A percentile compares a stretch with the other conserved stretches of the same genome.
Evolutionary conservation across 1,140 invertebrate genomes (phyloP).

Genomic region (Nebria ingens): DNA sequence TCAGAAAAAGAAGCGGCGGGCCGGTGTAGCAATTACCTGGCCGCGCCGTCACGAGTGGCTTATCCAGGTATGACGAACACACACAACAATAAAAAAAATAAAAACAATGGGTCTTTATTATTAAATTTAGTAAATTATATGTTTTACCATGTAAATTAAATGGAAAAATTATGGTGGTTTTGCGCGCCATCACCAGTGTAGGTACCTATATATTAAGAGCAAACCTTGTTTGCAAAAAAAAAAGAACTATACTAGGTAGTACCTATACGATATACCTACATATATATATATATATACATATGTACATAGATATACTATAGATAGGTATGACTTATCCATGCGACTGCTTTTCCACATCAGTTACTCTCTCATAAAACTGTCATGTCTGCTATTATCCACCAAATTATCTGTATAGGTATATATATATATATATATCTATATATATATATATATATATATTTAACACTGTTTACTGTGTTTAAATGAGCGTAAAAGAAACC

Average conservation of each 20-base stretch:
- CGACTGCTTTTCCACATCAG: no score
- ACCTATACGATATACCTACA: background rate
- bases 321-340: no score
- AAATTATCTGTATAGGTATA: no score
- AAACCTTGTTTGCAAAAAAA: background rate
- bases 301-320: background rate
- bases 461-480: no score
- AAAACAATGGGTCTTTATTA: slow-evolving; percentile 1
- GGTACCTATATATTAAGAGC: no score
- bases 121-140: slow-evolving; percentile 7
- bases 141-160: slow-evolving; percentile 1
- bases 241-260: background rate
- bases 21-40: background rate
- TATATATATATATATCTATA: no score
- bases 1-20: no score
- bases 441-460: no score
- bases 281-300: background rate
- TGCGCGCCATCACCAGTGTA: no score
- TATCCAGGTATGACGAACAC: background rate
- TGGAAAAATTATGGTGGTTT: background rate
- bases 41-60: background rate
- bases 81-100: background rate
- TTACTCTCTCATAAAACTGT: no score
- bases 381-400: no score
- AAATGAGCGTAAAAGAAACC: no score